Base-by-base conservation (phyloP, 2,888 invertebrate species). In the Amphimallon solstitiale region DNA sequence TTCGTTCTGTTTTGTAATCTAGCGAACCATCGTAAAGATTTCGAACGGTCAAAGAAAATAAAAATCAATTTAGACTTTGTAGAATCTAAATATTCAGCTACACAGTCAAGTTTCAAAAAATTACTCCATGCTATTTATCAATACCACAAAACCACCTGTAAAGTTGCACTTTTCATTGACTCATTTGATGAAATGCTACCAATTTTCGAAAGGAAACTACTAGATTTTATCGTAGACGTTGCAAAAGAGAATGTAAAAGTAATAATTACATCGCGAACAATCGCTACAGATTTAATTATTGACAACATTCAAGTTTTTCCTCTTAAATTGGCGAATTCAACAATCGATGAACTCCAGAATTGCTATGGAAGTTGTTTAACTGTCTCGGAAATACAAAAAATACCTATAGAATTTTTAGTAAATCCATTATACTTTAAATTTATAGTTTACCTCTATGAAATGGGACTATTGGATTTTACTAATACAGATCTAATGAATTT, bases 161-260 rank as follows among this genome's bases (percentile, higher is more conserved):
- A 54, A 40, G 6, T 38, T n/a, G 9, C 38, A 54, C 21, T 54
- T 5, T 38, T 35, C n/a, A 38, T 54, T 14, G 54, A 54, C n/a
- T 54, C 54, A n/a, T 54, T 54, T 12, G 54, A 54, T 23, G 54
- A 54, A 40, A 19, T 54, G 19, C 12, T 54, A 14, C 38, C 38
- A 6, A 38, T 54, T 54, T 38, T 38, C 9, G 19, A 38, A 12
- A 6, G 19, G 6, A 38, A 54, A 38, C 38, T 38, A 7, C 21
- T 54, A 2, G 35, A 54, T 4, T 54, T 54, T 34, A n/a, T 54
- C 2, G 38, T 12, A 37, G n/a, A 15, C 5, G 12, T 54, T 38
- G 12, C 17, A n/a, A 10, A 54, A 54, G 38, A 1, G 3, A 54
- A 54, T 40, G 21, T 19, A n/a, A 17, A 38, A 3, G 10, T 54